phyloP scores from a whole-genome alignment of 2,888 invertebrate species.

The Dione juno region DNA sequence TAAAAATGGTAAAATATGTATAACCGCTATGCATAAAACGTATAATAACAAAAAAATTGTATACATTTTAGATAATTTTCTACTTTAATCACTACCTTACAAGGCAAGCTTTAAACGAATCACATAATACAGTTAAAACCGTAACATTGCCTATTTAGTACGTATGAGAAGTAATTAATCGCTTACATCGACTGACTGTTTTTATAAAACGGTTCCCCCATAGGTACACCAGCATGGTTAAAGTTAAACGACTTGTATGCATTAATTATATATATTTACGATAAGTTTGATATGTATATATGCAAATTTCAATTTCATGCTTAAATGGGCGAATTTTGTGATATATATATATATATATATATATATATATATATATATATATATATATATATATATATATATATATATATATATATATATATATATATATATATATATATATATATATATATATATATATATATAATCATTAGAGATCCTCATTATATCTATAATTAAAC shows the following conservation, averaged over 20 bases:
- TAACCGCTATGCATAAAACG: neutral
- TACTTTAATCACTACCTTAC: neutral
- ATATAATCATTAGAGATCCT: too few relatives aligned
- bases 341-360: too few relatives aligned
- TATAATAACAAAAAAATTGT: neutral
- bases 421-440: too few relatives aligned
- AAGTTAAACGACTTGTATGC: constrained; percentile 8
- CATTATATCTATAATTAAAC: too few relatives aligned
- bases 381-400: too few relatives aligned
- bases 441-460: too few relatives aligned
- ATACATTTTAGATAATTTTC: neutral
- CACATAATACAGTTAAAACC: constrained; percentile 12
- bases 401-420: too few relatives aligned
- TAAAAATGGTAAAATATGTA: too few relatives aligned
- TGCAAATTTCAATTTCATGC: too few relatives aligned
- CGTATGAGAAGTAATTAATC: constrained; percentile 37
- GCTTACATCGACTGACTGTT: constrained; percentile 40
- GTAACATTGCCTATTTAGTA: constrained; percentile 5
- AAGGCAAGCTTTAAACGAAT: neutral
- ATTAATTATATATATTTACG: constrained; percentile 1
- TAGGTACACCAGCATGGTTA: constrained; percentile 34
- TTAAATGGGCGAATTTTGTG: too few relatives aligned
- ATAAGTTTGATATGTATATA: neutral
- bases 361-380: too few relatives aligned
- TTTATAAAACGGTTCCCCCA: constrained; percentile 40